Percentiles rank a stretch among this genome's conserved stretches.
Evolutionary conservation across 2,113 vertebrate genomes (phyloP).

Genomic region (Chaetodon auriga): DNA sequence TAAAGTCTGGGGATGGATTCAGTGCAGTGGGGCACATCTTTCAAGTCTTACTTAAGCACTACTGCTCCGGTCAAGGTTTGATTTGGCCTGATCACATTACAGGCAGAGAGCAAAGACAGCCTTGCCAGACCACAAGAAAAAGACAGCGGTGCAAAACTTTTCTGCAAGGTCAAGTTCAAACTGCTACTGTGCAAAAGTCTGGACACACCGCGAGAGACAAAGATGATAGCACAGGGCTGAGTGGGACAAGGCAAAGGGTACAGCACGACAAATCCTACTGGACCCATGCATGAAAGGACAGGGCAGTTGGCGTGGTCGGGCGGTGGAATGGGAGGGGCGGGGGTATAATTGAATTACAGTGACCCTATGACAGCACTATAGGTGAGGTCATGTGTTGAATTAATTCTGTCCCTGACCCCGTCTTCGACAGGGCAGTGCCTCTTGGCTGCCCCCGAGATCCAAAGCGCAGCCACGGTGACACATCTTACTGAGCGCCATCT

Average conservation of each 20-base stretch:
- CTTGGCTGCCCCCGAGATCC: constrained; percentile 43
- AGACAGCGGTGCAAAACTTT: constrained; percentile 50
- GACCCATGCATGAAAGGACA: constrained; percentile 43
- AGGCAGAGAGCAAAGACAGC: constrained; percentile 30
- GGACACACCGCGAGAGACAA: constrained; percentile 36
- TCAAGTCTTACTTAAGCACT: constrained; percentile 2
- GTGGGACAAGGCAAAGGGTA: constrained; percentile 56
- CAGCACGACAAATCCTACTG: constrained; percentile 57
- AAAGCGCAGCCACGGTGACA: constrained; percentile 48
- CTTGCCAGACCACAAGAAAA: constrained; percentile 22
- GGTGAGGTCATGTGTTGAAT: constrained; percentile 80
- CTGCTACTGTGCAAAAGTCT: constrained; percentile 31
- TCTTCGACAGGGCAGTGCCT: constrained; percentile 51
- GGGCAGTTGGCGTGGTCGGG: constrained; percentile 27
- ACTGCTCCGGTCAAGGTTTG: constrained; percentile 3
- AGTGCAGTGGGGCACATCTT: constrained; percentile 6
- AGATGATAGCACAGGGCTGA: constrained; percentile 37
- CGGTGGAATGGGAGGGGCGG: constrained; percentile 36
- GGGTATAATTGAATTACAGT: constrained; percentile 82
- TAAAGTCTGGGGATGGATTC: not conserved
- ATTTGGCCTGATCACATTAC: constrained; percentile 41
- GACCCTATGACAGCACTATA: constrained; percentile 76
- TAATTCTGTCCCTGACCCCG: constrained; percentile 79
- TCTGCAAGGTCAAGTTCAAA: constrained; percentile 65
- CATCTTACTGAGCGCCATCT: constrained; percentile 54